A percentile compares a stretch with the other conserved stretches of the same genome.
Evolutionary conservation across 53 echinoderm and acorn worm genomes (phyloP).

Genomic region (Temnopleurus reevesii): DNA sequence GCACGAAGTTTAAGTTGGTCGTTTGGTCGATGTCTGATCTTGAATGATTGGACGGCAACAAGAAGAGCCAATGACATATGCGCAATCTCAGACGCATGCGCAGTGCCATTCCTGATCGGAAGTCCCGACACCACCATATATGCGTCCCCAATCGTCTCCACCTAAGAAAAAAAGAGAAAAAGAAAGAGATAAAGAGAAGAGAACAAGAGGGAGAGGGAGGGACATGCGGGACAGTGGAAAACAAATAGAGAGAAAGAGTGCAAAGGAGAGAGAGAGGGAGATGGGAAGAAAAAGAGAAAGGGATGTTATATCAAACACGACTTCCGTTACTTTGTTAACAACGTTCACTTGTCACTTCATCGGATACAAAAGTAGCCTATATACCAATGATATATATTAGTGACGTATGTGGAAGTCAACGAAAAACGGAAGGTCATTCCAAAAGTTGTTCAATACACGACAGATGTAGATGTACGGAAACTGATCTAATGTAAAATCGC

Average conservation of each 20-base stretch:
- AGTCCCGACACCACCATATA: slow-evolving; percentile 73
- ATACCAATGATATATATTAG: not conserved
- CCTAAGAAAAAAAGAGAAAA: slow-evolving; percentile 31
- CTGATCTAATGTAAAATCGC: no score
- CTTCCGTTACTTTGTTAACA: not conserved
- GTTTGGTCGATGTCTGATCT: slow-evolving; percentile 62
- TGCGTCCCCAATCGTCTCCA: slow-evolving; percentile 70
- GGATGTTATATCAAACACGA: no score
- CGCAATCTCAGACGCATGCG: slow-evolving; percentile 60
- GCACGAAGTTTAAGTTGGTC: slow-evolving; percentile 58
- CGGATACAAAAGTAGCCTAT: not conserved
- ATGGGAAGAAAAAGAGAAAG: no score
- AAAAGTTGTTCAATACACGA: not conserved
- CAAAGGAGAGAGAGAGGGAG: no score
- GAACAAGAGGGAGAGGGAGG: no score
- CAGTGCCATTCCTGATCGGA: slow-evolving; percentile 60
- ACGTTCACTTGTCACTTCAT: not conserved
- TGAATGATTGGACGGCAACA: slow-evolving; percentile 47
- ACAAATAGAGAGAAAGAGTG: no score
- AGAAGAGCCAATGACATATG: slow-evolving; percentile 66
- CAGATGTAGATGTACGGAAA: no score
- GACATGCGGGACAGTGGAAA: no score
- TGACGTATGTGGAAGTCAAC: no score
- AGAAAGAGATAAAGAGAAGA: no score
- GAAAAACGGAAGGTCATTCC: no score